These are phyloP conservation scores for Dermatemys mawii DNA, from an alignment of 2,113 vertebrate genomes.

Conservation along the genomic window DNA sequence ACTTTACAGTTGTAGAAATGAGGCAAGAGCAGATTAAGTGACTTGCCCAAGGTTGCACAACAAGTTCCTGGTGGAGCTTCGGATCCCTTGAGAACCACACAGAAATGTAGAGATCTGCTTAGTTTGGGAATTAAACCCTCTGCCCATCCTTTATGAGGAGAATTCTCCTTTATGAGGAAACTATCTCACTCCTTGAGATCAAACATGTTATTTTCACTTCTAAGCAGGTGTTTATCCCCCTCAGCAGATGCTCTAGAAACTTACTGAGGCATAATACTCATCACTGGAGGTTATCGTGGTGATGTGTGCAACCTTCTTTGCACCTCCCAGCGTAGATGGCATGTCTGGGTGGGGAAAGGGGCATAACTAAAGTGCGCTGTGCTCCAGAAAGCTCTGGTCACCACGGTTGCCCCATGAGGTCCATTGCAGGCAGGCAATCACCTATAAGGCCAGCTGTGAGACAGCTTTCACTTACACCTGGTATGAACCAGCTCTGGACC, in stretches of 20 bases:
- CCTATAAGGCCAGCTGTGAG: not conserved
- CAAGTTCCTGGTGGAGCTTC: not conserved
- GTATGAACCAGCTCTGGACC: not conserved
- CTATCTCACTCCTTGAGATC: not conserved
- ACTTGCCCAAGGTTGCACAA: rapidly evolving
- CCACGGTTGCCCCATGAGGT: not conserved
- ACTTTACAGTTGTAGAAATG: not conserved
- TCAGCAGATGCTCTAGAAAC: not conserved
- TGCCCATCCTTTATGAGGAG: not conserved
- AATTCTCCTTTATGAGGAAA: not conserved
- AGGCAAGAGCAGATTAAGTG: not conserved
- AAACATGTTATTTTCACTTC: not conserved
- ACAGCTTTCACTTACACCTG: not conserved
- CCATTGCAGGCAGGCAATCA: not conserved
- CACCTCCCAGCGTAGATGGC: not conserved
- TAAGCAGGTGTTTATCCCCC: not conserved
- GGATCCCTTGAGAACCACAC: not conserved
- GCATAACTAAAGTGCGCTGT: rapidly evolving
- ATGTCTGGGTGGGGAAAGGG: rapidly evolving
- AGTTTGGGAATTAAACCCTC: not conserved
- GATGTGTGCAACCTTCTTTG: not conserved
- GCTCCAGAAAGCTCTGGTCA: not conserved
- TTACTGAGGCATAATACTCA: not conserved
- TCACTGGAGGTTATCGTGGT: rapidly evolving
- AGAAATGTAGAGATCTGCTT: not conserved